Evolutionary conservation across 1,140 invertebrate species (phyloP), one percentile per base, ranked within the genome.

Genomic region (Pseudomyrmex concolor): DNA sequence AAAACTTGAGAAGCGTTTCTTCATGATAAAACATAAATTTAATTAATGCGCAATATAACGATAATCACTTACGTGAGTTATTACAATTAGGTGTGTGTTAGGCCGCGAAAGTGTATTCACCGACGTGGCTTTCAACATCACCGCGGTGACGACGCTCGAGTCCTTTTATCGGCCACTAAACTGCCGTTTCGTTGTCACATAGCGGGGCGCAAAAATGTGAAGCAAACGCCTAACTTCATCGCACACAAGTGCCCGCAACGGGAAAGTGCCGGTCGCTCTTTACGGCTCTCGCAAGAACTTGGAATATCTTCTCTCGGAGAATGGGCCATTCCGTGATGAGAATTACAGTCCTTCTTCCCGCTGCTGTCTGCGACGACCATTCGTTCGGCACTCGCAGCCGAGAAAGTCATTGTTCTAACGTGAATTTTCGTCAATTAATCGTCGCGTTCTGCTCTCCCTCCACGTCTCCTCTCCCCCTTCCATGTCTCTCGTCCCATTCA

Each of bases 341-440:
- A 85, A 85, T 83, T 88, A 78, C 76, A 73, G 57, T 34, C 70
- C 17, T 55, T 12, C 50, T 15, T 34, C 34, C 34, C 34, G 34
- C 34, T 34, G 17, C 60, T 59, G 70, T 82, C 86, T 77, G 83
- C 60, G 8, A 85, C 43, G 71, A 63, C 83, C 83, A 82, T 88
- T 88, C 83, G 67, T 59, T 59, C 50, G 25, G 45, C 67, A 25
- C 48, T 54, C 50, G 13, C 34, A 43, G 19, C 22, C 74, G 82
- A 48, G 82, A 67, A 76, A 86, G 71, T 70, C 85, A 88, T 88
- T 86, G 82, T 88, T 81, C 86, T 50, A 77, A 85, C 83, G 86
- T 54, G 86, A 85, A 87, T 88, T 88, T 85, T 87, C 77, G 77
- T 88, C 87, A 83, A 88, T 88, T 88, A 88, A 88, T 85, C 76